Percentiles rank a stretch among this genome's conserved stretches.
Evolutionary conservation across 2,888 invertebrate species (phyloP).

Genomic region (Agrotis puta): DNA sequence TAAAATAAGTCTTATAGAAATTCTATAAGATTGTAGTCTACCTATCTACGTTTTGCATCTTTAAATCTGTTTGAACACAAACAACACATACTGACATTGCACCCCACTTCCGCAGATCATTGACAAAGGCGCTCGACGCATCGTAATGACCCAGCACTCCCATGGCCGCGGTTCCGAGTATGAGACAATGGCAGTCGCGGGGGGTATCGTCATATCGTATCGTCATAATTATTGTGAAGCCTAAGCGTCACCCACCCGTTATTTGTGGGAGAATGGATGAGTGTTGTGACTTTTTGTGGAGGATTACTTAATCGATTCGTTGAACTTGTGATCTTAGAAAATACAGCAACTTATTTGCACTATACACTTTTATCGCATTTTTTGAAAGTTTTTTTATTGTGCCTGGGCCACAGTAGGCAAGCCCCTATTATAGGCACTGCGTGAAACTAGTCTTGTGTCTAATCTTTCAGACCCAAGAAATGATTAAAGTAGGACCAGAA

Average conservation of each 20-base stretch:
- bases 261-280: constrained; percentile 40
- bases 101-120: constrained; percentile 52
- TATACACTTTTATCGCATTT: no score
- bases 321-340: neutral
- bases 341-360: neutral
- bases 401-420: no score
- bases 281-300: constrained; percentile 31
- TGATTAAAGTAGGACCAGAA: neutral
- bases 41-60: neutral
- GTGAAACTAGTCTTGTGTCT: neutral
- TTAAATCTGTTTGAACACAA: neutral
- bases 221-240: constrained; percentile 54
- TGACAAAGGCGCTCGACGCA: constrained; percentile 42
- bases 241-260: constrained; percentile 57
- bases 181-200: constrained; percentile 57
- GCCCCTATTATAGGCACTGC: no score
- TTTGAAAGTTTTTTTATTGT: no score
- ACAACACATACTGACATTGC: constrained; percentile 39
- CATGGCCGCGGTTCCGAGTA: constrained; percentile 60
- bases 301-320: constrained; percentile 13
- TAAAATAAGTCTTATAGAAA: neutral
- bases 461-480: neutral
- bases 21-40: neutral
- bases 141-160: constrained; percentile 55
- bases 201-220: constrained; percentile 34